Evolutionary conservation across 1,140 invertebrate species (phyloP), one percentile per base, ranked within the genome.

Genomic region (Elymnias hypermnestra): DNA sequence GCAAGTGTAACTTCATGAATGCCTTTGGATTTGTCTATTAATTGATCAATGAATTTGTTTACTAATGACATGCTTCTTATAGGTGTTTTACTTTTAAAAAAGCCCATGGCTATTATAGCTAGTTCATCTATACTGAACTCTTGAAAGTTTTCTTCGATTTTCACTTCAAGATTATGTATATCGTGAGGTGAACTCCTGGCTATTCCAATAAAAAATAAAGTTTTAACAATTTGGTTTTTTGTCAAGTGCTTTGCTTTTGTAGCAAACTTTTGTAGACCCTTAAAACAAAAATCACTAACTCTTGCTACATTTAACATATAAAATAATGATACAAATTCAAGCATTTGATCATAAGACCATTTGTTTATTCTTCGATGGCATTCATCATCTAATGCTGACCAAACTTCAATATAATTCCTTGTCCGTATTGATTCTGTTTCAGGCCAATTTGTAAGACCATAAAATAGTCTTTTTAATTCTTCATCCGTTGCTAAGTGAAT

Each of bases 41-140:
- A 44, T 63, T 66, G 82, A 6, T 72, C 21, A 3, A 90, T 75
- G 37, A 91, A 87, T 15, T 72, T 71, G 12, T 37, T 10, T 2
- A 89, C n/a, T 41, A 91, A 66, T 1, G 47, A 19, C 9, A 53
- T 15, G 65, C 78, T 82, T 57, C 74, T 83, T 22, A 91, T 87
- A 29, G 62, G 83, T 8, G 75, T 89, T 63, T 89, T 78, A 28
- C 86, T 89, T 79, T 91, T 91, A 43, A 91, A 91, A 53, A 89
- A 91, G 1, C 88, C 89, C 78, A 91, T 87, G 1, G 87, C 74
- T 23, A 90, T 63, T 28, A 92, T 78, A 14, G 84, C 88, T 13
- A 91, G 29, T 60, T 92, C 91, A 58, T 90, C 86, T 14, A 87
- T 42, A 38, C 55, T 73, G 45, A 90, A 86, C 3, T 87, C 44